These are phyloP conservation scores for Tetramorium parvispinum DNA, from an alignment of 1,140 invertebrate genomes.

Conservation along the genomic window DNA sequence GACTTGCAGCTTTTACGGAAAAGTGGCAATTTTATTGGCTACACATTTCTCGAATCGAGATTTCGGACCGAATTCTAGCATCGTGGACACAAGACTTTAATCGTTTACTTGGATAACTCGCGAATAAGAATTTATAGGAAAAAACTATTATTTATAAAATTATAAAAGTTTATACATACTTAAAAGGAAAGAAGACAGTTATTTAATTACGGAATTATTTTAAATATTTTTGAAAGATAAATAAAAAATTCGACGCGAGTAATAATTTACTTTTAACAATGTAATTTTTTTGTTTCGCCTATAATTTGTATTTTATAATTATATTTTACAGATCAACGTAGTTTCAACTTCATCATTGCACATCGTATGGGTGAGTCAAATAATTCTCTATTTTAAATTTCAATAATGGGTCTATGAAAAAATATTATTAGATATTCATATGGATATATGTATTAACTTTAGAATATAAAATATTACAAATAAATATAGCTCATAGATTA, in stretches of 20 bases:
- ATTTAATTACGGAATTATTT: background rate
- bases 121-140: background rate
- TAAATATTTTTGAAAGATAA: background rate
- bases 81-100: too few species aligned
- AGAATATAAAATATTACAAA: background rate
- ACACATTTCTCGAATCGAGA: too few species aligned
- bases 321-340: background rate
- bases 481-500: background rate
- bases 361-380: background rate
- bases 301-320: background rate
- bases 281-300: background rate
- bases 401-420: background rate
- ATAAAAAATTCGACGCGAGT: background rate
- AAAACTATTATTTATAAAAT: background rate
- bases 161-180: background rate
- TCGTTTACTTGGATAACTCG: background rate
- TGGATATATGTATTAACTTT: background rate
- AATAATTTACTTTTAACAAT: background rate
- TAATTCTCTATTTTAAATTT: background rate
- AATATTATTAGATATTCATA: background rate
- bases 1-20: too few species aligned
- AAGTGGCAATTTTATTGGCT: too few species aligned
- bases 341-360: background rate
- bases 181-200: background rate
- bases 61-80: too few species aligned